phyloP scores from a whole-genome alignment of 2,113 vertebrate genomes.

The Narcine bancroftii region DNA sequence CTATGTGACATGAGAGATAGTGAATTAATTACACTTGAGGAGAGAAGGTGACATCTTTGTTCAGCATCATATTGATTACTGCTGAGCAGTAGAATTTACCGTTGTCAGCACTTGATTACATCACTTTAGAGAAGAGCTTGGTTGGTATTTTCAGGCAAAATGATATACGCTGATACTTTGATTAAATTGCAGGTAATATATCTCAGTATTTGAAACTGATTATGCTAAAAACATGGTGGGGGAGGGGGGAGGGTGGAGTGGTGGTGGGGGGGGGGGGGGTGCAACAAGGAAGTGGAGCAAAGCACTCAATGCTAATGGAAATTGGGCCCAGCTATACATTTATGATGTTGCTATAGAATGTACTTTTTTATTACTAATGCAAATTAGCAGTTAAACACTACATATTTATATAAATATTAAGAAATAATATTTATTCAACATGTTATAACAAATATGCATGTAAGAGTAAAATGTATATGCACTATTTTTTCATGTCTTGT shows the following conservation, averaged over 20 bases:
- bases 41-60: background rate
- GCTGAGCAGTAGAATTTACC: background rate
- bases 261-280: no score
- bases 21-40: background rate
- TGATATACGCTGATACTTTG: background rate
- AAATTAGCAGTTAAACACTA: no score
- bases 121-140: background rate
- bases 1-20: background rate
- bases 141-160: background rate
- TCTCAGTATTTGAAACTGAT: background rate
- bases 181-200: background rate
- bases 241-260: no score
- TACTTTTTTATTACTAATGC: no score
- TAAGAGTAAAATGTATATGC: no score
- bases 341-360: background rate
- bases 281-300: background rate
- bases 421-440: no score
- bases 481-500: no score
- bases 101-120: background rate
- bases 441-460: no score
- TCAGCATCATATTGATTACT: background rate
- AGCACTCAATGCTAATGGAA: background rate
- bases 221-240: background rate
- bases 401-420: no score
- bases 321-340: background rate